phyloP scores from a whole-genome alignment of 92 coral and sea anemone genomes.

The Pocillopora grandis region DNA sequence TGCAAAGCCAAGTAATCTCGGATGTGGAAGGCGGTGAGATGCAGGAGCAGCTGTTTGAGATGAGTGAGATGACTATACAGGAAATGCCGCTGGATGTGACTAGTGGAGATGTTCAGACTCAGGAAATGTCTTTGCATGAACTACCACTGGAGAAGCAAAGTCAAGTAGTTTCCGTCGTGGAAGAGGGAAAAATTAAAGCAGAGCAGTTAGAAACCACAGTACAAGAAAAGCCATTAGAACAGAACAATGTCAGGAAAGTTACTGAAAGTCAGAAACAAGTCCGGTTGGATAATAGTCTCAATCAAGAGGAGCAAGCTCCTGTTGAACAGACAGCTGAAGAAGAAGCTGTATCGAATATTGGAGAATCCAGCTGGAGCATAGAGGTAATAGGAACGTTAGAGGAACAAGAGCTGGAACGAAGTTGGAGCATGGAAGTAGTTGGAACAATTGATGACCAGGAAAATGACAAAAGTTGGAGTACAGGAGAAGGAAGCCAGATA shows the following conservation, averaged over 20 bases:
- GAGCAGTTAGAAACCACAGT: background rate
- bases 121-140: slow-evolving; percentile 5
- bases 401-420: slow-evolving; percentile 40
- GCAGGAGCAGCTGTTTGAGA: slow-evolving; percentile 19
- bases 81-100: background rate
- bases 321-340: slow-evolving; percentile 3
- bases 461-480: background rate
- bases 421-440: slow-evolving; percentile 34
- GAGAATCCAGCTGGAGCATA: slow-evolving; percentile 25
- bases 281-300: slow-evolving; percentile 19
- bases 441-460: slow-evolving; percentile 24
- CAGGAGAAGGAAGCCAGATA: slow-evolving; percentile 20
- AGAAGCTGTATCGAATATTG: background rate
- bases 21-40: slow-evolving; percentile 20
- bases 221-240: slow-evolving; percentile 34
- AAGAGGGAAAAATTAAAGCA: background rate
- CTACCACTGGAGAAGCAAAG: background rate
- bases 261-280: slow-evolving; percentile 4
- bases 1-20: slow-evolving; percentile 1
- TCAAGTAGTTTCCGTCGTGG: background rate
- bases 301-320: slow-evolving; percentile 13
- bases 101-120: background rate
- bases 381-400: slow-evolving; percentile 21
- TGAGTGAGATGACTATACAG: slow-evolving; percentile 26
- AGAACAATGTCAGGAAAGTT: background rate